Base-by-base conservation (phyloP, 2,888 invertebrate species). In the Lapara coniferarum region DNA sequence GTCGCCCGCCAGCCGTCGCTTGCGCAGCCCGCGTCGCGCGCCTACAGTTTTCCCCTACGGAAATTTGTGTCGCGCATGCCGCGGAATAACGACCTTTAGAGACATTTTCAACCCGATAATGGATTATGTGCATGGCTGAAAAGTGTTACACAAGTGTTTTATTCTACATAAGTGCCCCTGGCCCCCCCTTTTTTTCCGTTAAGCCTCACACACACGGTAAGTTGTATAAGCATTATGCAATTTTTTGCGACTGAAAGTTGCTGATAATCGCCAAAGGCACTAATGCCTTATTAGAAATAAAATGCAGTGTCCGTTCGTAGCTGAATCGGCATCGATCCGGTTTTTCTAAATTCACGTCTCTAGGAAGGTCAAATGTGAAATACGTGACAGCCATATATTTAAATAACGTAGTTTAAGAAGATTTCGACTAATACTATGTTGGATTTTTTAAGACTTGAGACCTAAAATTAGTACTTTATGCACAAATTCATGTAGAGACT, bases 61-160 rank as follows among this genome's bases (percentile, higher is more conserved):
- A 92, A 92, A 92, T 91, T 91, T 88, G 91, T 92, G 92, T 89
- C 92, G 92, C 89, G 91, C 86, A 86, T 88, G 86, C 81, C 77
- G 78, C 78, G 75, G 73, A 72, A 66, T 49, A 70, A 56, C 59
- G 56, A 68, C 56, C 55, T 66, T 69, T 63, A 63, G 51, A 68
- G 19, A 66, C 37, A 68, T 68, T 51, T 70, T 67, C 55, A 75
- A 69, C 72, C 77, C 72, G 78, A 88, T 86, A 82, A 91, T 89
- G 92, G 91, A 92, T 91, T 90, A 87, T 89, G 92, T 92, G 93
- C 82, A 92, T 90, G 91, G 89, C 90, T 85, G 83, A 82, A 84
- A 86, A 89, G 91, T 91, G 92, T 81, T 78, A 80, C 74, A 77
- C 77, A 75, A 83, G 90, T 90, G 91, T 84, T 81, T 85, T 83